Conservation (phyloP, 30 jellyfish, hydroid and myxozoan species). For the Hydra vulgaris region DNA sequence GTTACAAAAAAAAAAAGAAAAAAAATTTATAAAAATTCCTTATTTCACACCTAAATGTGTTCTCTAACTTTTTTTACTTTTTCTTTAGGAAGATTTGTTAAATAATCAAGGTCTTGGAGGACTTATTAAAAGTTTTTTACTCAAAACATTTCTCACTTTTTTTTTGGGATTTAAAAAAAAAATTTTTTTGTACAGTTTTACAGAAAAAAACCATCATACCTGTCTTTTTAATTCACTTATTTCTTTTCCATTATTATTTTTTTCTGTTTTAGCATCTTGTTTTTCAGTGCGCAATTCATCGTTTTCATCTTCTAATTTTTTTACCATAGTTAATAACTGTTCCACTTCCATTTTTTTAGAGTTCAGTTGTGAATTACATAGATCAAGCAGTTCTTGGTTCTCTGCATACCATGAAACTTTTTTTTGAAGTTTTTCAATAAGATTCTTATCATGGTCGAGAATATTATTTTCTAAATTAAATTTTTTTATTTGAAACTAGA, state of each 20-base stretch:
- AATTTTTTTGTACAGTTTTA: too few species aligned
- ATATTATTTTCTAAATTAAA: background rate
- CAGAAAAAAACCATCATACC: slow-evolving; percentile 25
- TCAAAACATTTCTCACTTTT: too few species aligned
- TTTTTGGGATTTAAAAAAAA: background rate
- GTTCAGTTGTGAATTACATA: background rate
- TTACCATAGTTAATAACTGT: slow-evolving; percentile 18
- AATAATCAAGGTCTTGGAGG: too few species aligned
- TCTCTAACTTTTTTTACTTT: too few species aligned
- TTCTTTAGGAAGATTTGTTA: too few species aligned
- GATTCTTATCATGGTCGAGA: background rate
- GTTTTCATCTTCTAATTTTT: slow-evolving; percentile 31
- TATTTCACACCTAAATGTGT: too few species aligned
- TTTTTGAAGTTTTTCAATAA: slow-evolving; percentile 24
- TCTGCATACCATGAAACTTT: slow-evolving; percentile 27
- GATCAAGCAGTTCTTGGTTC: slow-evolving; percentile 32
- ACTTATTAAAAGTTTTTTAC: too few species aligned
- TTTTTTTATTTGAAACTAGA: too few species aligned
- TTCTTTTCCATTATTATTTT: background rate
- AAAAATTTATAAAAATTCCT: too few species aligned
- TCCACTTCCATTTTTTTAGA: slow-evolving; percentile 24
- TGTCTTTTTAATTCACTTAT: slow-evolving; percentile 47
- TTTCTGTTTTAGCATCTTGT: slow-evolving; percentile 14
- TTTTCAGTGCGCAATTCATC: slow-evolving; percentile 9
- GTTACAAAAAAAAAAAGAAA: too few species aligned